Evolutionary conservation across 2,113 vertebrate genomes (phyloP), one percentile per base, ranked within the genome.

Genomic region (Chloropsis cyanopogon): DNA sequence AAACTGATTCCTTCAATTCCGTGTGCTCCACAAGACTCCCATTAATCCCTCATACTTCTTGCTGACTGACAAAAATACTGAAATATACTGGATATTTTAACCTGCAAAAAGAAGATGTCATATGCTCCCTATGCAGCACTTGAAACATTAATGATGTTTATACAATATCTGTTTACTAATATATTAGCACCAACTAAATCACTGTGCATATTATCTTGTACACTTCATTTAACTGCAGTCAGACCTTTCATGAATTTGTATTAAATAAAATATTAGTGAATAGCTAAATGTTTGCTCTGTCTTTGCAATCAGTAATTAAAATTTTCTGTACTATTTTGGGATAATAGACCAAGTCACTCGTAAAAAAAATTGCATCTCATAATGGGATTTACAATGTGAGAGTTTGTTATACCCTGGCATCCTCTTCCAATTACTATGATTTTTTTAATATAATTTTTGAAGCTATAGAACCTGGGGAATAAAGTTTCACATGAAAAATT

Each of bases 231-330:
- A 93, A 72, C 39, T 69, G 21, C 44, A 94, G 66, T 82, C 87
- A 84, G 63, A 87, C 25, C 7, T 84, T 82, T 68, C 16, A 39
- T 63, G 21, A 61, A 91, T 85, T 88, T 77, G 21, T 59, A 54
- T 68, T 85, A 89, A 91, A 86, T 84, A 82, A 94, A 88, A 56
- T 73, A 93, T 61, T 80, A 93, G 47, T 29, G 33, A 89, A 18
- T 29, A 90, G 22, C 22, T 82, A 88, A 86, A 84, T 88, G 23
- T 49, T 96, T 79, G 13, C 28, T 88, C 42, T 91, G 39, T 26
- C 29, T 72, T 85, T 91, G 23, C 37, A 73, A 49, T 42, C 33
- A 88, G 22, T 39, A 83, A 83, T 49, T 80, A 82, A 82, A 86
- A 73, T 79, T 85, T 86, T 19, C 10, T 1, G 4, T 24, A 31